Evolutionary conservation across 1,140 invertebrate genomes (phyloP).

Genomic region (Sitobion miscanthi): DNA sequence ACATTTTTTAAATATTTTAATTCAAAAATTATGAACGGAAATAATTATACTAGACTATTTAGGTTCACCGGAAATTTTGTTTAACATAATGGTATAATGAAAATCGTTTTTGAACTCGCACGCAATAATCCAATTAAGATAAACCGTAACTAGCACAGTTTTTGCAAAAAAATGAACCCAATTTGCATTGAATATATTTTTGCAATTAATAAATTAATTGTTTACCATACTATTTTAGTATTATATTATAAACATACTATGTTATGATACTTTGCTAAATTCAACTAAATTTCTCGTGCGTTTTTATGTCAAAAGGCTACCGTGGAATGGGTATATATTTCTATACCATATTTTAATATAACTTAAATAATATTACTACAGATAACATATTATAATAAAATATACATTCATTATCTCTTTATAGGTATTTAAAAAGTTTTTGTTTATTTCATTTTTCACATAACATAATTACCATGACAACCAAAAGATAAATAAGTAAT

Average conservation of each 20-base stretch:
- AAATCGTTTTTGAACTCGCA: background rate
- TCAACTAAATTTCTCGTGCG: background rate
- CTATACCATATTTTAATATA: background rate
- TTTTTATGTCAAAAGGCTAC: background rate
- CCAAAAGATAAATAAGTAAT: too few species aligned
- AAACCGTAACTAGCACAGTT: conserved; percentile 1
- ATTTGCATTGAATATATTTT: background rate
- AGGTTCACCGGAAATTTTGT: background rate
- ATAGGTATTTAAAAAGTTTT: too few species aligned
- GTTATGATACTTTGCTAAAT: background rate
- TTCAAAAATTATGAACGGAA: background rate
- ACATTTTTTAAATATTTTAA: background rate
- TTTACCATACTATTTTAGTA: conserved; percentile 8
- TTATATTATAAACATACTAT: background rate
- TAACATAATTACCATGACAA: too few species aligned
- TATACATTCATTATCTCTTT: too few species aligned
- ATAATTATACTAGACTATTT: background rate
- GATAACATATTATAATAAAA: too few species aligned
- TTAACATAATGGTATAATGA: conserved; percentile 13
- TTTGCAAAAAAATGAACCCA: conserved; percentile 18
- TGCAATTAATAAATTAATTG: conserved; percentile 9
- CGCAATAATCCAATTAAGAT: conserved; percentile 41
- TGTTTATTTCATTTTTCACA: too few species aligned
- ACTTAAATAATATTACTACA: background rate
- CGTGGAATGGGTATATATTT: background rate